Evolutionary conservation across 2,113 vertebrate genomes (phyloP), one percentile per base, ranked within the genome.

Genomic region (Cebidichthys violaceus): DNA sequence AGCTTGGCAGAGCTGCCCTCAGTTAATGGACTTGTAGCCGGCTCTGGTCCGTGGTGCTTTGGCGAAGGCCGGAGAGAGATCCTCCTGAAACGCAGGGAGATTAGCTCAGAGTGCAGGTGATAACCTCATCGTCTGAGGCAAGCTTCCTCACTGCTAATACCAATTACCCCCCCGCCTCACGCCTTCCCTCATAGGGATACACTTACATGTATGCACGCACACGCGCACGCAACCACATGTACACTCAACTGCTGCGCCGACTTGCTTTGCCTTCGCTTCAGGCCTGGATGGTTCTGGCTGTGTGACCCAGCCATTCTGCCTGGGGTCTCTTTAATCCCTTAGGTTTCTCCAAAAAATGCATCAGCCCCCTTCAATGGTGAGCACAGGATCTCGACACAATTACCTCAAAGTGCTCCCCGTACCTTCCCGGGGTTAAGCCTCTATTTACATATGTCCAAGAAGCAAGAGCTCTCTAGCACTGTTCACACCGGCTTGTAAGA

Each of bases 371-470:
- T 79, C 47, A 43, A 72, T 82, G 70, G 80, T 74, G 77, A 81
- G 50, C 64, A 70, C 67, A 82, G 67, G 81, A 90, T 93, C 88
- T 90, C 73, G 81, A 39, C 88, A 89, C 88, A 90, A 93, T 93
- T 93, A 92, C 88, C 90, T 86, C 77, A 83, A 86, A 93, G 81
- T 78, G 79, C 45, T 77, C 18, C 18, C 76, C 70, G 65, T 79
- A 84, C 94, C 88, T 89, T 86, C 35, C 10, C 39, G 86, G 82
- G 66, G n/a, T n/a, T 90, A 90, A 91, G 82, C 86, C 83, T 90
- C 69, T 91, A 91, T 94, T 94, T 93, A 94, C 89, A 94, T 92
- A 88, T 83, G 86, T 81, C 83, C 81, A 76, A 52, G 70, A 84
- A 79, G 80, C 35, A 67, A 69, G 61, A 77, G 77, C 79, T 67